Evolutionary conservation across 2,797 vertebrate genomes (phyloP), one percentile per base, ranked within the genome.

Genomic region (Synanceia verrucosa): DNA sequence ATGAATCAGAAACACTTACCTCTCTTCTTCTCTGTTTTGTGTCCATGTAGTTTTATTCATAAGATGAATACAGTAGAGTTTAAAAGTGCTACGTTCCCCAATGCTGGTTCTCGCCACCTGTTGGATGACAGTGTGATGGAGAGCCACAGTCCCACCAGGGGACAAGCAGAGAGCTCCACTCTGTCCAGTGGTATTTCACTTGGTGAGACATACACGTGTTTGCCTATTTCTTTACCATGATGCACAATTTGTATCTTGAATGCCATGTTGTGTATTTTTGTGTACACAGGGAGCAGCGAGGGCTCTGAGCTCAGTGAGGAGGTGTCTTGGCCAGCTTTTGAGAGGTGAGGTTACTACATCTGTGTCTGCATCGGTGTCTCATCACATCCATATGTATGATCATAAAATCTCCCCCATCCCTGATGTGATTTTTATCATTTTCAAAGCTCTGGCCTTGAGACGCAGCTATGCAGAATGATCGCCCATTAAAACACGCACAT

Each of bases 71-170:
- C 97, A 0, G 93, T 95, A 2, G 98, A 99, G 66, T 99, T 99
- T 76, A 99, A 99, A 88, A 99, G 98, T 1, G 97, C 97, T 0
- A 99, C 98, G 0, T 99, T 99, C 89, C 98, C 98, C 60, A 99
- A 99, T 3, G 97, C 97, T 0, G 96, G 97, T 9, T 97, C 98
- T 18, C 94, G 98, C 55, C 98, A 99, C 70, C 94, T 99, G 33
- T 83, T 99, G 88, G 98, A 99, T 7, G 98, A 99, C 81, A 99
- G 98, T 0, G 97, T 99, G 75, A 96, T 99, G 96, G 98, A 99
- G 89, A 96, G 96, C 67, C 95, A 98, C 36, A 96, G 96, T 10
- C 96, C 97, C 0, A 94, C 95, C 5, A 92, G 97, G 41, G 96
- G 96, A 13, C 97, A 99, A 36, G 97, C 97, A 0, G 97, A 99